Base-by-base conservation (phyloP, 2,113 vertebrate genomes). In the Pedetes capensis region DNA sequence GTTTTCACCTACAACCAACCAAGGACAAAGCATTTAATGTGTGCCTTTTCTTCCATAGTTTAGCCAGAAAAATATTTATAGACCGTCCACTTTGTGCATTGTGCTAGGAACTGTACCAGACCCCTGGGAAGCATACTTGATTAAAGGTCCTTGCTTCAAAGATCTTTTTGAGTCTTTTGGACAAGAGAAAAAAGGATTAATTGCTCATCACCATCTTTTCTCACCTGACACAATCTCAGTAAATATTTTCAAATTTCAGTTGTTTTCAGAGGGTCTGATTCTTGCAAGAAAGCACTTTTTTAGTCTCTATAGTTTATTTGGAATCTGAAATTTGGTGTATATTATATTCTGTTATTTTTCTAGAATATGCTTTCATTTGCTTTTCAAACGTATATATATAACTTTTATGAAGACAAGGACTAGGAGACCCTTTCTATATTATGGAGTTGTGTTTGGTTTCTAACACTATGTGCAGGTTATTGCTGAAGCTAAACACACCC, bases 101-200 rank as follows among this genome's bases (percentile, higher is more conserved):
- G 78, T 95, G 69, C n/a, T 63, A 64, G 87, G 37, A 53, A 42
- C 86, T 44, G 44, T 88, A 34, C 44, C 63, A 63, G 32, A 57
- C 44, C 39, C 51, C 44, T 74, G 87, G 71, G 34, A 49, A 61
- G 57, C 84, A 42, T 83, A 22, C 68, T 94, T 89, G 53, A 66
- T 74, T 87, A 94, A 96, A 47, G 34, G n/a, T 3, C 20, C 29
- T 66, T 83, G 75, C 79, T 64, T 91, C 89, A 95, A 49, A 79
- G 69, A 81, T 74, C 49, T 81, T 66, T 96, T 89, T 93, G 63
- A 94, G 53, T 85, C 37, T 55, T 0, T 57, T 93, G 79, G 71
- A 79, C 71, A 51, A 94, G 89, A 64, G 64, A 91, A 93, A 85
- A 95, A 27, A 87, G 14, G 49, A 89, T 89, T 95, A 87, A 93